Evolutionary conservation across 2,797 vertebrate genomes (phyloP).

Genomic region (Molossus molossus): DNA sequence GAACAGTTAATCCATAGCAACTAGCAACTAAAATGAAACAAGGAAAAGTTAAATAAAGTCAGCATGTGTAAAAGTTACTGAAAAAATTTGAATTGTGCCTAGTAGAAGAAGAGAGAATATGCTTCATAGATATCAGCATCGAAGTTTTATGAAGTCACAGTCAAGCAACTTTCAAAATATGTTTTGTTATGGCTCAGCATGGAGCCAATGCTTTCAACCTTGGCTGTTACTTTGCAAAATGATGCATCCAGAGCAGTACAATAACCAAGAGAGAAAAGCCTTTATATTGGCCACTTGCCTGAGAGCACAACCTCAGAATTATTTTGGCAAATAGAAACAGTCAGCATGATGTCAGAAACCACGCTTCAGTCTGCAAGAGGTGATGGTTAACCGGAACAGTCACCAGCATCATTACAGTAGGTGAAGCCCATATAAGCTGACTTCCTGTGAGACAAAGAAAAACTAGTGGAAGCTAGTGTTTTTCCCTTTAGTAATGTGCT

Average conservation of each 20-base stretch:
- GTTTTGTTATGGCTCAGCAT: background rate
- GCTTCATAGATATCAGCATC: background rate
- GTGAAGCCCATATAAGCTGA: constrained; percentile 4
- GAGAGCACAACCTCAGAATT: constrained; percentile 25
- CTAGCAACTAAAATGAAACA: background rate
- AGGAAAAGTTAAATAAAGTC: background rate
- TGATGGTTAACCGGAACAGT: background rate
- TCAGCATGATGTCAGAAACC: constrained; percentile 29
- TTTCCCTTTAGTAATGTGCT: background rate
- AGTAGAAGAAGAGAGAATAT: background rate
- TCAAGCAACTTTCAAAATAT: constrained; percentile 3
- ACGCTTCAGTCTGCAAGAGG: background rate
- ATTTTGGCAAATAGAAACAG: constrained; percentile 13
- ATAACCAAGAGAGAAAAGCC: background rate
- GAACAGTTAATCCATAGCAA: background rate
- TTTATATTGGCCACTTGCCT: background rate
- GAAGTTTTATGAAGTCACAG: background rate
- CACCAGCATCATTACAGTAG: background rate
- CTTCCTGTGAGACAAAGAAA: constrained; percentile 21
- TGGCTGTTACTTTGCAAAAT: constrained; percentile 61
- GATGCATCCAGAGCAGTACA: background rate
- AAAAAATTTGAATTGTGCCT: constrained; percentile 16
- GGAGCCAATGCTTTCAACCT: constrained; percentile 45
- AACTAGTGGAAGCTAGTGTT: background rate
- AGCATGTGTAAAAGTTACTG: constrained; percentile 2